A percentile compares a stretch with the other conserved stretches of the same genome.
Conservation (phyloP, 1,140 invertebrate species). For the Bombus affinis region DNA sequence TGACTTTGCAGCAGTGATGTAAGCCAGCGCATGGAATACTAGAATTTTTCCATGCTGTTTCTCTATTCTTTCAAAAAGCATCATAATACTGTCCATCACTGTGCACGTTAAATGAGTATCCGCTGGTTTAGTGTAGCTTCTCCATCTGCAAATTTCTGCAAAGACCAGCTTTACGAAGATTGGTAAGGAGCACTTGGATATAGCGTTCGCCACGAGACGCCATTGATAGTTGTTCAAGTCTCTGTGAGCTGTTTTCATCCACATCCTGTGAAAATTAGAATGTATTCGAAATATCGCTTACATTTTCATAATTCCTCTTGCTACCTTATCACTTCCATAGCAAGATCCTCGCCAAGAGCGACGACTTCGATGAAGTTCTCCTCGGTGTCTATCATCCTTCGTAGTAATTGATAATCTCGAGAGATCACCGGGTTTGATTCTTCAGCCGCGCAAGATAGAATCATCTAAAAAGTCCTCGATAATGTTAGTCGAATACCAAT, state of each 20-base stretch:
- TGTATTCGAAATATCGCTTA: no score
- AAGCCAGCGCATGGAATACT: conserved; percentile 96
- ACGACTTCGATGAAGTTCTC: conserved; percentile 97
- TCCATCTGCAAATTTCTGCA: conserved; percentile 97
- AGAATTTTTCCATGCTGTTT: conserved; percentile 96
- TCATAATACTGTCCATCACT: conserved; percentile 99
- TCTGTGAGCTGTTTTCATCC: conserved; percentile 95
- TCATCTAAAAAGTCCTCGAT: conserved; percentile 85
- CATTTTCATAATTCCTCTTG: not conserved
- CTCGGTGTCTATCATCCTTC: conserved; percentile 94
- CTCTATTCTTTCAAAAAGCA: conserved; percentile 97
- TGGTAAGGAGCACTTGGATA: conserved; percentile 96
- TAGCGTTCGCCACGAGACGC: conserved; percentile 96
- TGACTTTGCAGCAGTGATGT: conserved; percentile 96
- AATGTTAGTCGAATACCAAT: not conserved
- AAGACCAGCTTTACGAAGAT: conserved; percentile 99
- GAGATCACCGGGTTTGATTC: conserved; percentile 93
- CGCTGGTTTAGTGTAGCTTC: conserved; percentile 96
- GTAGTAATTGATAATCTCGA: conserved; percentile 92
- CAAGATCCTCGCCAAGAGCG: conserved; percentile 95
- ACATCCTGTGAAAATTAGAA: conserved; percentile 85
- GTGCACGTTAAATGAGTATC: conserved; percentile 96
- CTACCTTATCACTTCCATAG: conserved; percentile 95
- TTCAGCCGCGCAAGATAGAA: conserved; percentile 94
- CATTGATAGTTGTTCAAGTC: conserved; percentile 97